Base-by-base conservation (phyloP, 2,797 vertebrate genomes). In the Gadopsis marmoratus region DNA sequence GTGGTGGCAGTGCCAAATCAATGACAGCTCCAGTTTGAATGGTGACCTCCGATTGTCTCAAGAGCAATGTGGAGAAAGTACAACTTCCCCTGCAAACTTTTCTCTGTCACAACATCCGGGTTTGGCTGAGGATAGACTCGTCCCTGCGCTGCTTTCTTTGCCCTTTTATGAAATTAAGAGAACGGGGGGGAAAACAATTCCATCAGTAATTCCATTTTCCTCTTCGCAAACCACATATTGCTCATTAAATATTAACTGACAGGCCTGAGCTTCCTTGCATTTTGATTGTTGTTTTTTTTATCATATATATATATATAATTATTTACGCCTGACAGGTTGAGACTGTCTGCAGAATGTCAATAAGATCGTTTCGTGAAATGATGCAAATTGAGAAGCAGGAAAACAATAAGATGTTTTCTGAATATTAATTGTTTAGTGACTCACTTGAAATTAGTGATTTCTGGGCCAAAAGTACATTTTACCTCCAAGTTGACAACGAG, bases 181-280 rank as follows among this genome's bases (percentile, higher is more conserved):
- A 73, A 26, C 26, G 26, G 4, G 81, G 41, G 37, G 53, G 56
- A 67, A 76, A 84, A 86, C 89, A 88, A 87, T 89, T 80, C 89
- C 83, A 92, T 93, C 87, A 91, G 89, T 82, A 88, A 91, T 92
- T 91, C 83, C 82, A 87, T 91, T 92, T 93, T 86, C 89, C 74
- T 86, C 80, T 73, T 85, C 53, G 53, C 87, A 87, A 86, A 88
- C 74, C 64, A 79, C 83, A 89, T 88, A 91, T 93, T 91, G 90
- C 88, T 93, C 88, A 93, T 94, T 92, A 95, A 94, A 93, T 92
- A 93, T 93, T 91, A 93, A 92, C 83, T 78, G 84, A 76, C 71
- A 79, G 78, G 75, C 82, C 71, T 54, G 62, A 70, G 81, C 84
- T 60, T 78, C 67, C 71, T 58, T 83, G 93, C 88, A 92, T 93